Evolutionary conservation across 2,888 invertebrate species (phyloP).

Genomic region (Epistrophe eligans): DNA sequence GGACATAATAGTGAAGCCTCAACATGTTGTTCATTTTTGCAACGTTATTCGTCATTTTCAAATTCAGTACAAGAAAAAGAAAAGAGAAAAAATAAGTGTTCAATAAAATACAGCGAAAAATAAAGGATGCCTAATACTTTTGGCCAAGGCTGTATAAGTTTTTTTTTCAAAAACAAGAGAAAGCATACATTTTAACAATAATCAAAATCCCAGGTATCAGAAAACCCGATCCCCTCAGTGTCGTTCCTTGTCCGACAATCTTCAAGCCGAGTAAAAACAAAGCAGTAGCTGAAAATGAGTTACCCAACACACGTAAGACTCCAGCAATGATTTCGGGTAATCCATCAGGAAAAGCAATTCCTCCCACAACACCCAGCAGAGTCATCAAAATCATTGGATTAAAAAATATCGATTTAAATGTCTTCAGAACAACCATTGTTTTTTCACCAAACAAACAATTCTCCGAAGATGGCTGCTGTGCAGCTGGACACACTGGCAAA

Average conservation of each 20-base stretch:
- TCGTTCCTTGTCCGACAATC: conserved; percentile 95
- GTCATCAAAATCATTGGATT: conserved; percentile 98
- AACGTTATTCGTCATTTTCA: too few species aligned
- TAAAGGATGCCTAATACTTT: too few species aligned
- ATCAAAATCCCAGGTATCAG: conserved; percentile 94
- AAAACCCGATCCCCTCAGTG: conserved; percentile 90
- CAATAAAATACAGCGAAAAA: too few species aligned
- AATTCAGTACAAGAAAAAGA: too few species aligned
- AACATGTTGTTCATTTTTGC: too few species aligned
- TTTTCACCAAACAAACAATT: conserved; percentile 80
- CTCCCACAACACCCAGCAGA: conserved; percentile 93
- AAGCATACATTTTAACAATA: conserved; percentile 92
- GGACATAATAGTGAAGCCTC: too few species aligned
- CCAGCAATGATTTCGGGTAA: conserved; percentile 90
- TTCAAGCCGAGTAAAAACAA: conserved; percentile 95
- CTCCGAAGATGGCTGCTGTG: conserved; percentile 79
- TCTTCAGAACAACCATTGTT: conserved; percentile 82
- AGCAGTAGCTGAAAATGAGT: conserved; percentile 96
- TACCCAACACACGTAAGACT: conserved; percentile 91
- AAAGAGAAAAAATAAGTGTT: too few species aligned
- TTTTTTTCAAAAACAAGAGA: conserved; percentile 1
- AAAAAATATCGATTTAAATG: conserved; percentile 89
- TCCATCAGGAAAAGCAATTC: conserved; percentile 91
- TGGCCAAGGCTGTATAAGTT: too few species aligned
- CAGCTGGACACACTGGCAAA: conserved; percentile 80